Evolutionary conservation across 2,797 vertebrate species (phyloP).

Genomic region (Anguilla marmorata): DNA sequence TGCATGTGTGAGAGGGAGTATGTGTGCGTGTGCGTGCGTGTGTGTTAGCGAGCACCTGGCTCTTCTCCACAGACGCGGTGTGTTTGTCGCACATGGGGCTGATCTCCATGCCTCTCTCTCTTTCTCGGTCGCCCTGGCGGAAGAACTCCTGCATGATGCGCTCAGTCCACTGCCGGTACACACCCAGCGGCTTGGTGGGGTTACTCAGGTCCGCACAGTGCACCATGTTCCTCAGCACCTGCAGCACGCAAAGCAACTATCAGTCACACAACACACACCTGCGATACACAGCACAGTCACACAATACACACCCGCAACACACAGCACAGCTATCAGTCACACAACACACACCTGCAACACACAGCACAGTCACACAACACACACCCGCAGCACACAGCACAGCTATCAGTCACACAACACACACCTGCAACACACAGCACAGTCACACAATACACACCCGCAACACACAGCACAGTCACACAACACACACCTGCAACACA

Average conservation of each 20-base stretch:
- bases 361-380: not conserved
- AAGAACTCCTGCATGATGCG: slow-evolving; percentile 97
- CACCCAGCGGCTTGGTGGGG: slow-evolving; percentile 88
- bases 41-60: slow-evolving; percentile 75
- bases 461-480: too few species aligned
- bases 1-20: slow-evolving; percentile 13
- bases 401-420: not conserved
- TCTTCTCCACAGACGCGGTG: slow-evolving; percentile 92
- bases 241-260: slow-evolving; percentile 27
- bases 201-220: slow-evolving; percentile 96
- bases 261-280: slow-evolving; percentile 29
- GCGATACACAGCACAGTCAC: not conserved
- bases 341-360: not conserved
- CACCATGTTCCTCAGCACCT: slow-evolving; percentile 92
- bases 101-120: slow-evolving; percentile 92
- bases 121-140: slow-evolving; percentile 88
- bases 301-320: not conserved
- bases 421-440: not conserved
- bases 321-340: too few species aligned
- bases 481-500: not conserved
- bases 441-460: not conserved
- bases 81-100: slow-evolving; percentile 97
- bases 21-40: slow-evolving; percentile 15
- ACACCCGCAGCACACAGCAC: not conserved
- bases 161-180: slow-evolving; percentile 93